These are phyloP conservation scores for Apis mellifera DNA, from an alignment of 1,140 invertebrate species.

Conservation along the genomic window Amel_HAv3.1 CM009935.2:3448001-3448500, in stretches of 20 bases:
- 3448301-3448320: background rate
- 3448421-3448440: background rate
- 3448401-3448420: background rate
- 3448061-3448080: slow-evolving; percentile 56
- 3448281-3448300: background rate
- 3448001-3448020: slow-evolving; percentile 22
- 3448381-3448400: too few species aligned
- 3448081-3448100: slow-evolving; percentile 32
- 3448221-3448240: background rate
- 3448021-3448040: slow-evolving; percentile 52
- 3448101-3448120: slow-evolving; percentile 5
- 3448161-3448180: slow-evolving; percentile 29
- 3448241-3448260: too few species aligned
- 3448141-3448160: slow-evolving; percentile 21
- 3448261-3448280: slow-evolving; percentile 12
- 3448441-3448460: too few species aligned
- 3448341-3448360: background rate
- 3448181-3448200: slow-evolving; percentile 14
- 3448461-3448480: background rate
- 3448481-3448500: background rate
- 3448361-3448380: too few species aligned
- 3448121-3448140: slow-evolving; percentile 39
- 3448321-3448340: background rate
- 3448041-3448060: slow-evolving; percentile 65
- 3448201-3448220: slow-evolving; percentile 9